phyloP scores from a whole-genome alignment of 1,140 invertebrate species.

The Mercenaria mercenaria region DNA sequence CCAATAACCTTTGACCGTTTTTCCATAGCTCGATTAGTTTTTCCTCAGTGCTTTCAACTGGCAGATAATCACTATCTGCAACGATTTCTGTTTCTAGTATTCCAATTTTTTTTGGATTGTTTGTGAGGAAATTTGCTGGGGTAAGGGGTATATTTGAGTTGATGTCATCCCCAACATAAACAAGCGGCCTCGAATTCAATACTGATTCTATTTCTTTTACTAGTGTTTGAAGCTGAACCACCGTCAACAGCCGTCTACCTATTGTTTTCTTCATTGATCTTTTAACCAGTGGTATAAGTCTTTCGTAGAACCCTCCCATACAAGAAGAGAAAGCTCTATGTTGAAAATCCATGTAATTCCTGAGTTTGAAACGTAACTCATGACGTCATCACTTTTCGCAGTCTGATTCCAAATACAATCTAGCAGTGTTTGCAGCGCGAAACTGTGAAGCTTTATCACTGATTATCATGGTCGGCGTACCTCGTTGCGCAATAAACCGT shows the following conservation, averaged over 20 bases:
- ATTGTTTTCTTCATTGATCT: slow-evolving; percentile 40
- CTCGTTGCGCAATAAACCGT: slow-evolving; percentile 37
- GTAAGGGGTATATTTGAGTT: slow-evolving; percentile 41
- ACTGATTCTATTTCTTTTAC: slow-evolving; percentile 58
- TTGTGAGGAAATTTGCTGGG: slow-evolving; percentile 32
- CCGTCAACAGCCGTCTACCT: background rate
- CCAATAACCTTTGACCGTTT: slow-evolving; percentile 11
- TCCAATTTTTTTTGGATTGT: slow-evolving; percentile 53
- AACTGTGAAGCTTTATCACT: slow-evolving; percentile 32
- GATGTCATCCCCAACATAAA: slow-evolving; percentile 56
- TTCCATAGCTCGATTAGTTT: slow-evolving; percentile 27
- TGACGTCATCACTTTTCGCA: background rate
- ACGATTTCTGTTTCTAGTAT: slow-evolving; percentile 30
- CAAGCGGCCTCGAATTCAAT: slow-evolving; percentile 58
- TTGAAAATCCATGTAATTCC: slow-evolving; percentile 35
- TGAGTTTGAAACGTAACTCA: slow-evolving; percentile 13
- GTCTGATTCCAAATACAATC: slow-evolving; percentile 28
- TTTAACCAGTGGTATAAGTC: slow-evolving; percentile 32
- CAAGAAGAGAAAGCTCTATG: slow-evolving; percentile 39
- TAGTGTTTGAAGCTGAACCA: slow-evolving; percentile 45
- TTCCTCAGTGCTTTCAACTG: slow-evolving; percentile 13
- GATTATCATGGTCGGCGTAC: background rate
- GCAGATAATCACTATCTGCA: slow-evolving; percentile 3
- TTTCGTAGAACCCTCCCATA: slow-evolving; percentile 46
- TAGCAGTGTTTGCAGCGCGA: background rate